A percentile compares a stretch with the other conserved stretches of the same genome.
Conservation (phyloP, 2,888 invertebrate genomes). For the Drosophila melanosoma region DNA sequence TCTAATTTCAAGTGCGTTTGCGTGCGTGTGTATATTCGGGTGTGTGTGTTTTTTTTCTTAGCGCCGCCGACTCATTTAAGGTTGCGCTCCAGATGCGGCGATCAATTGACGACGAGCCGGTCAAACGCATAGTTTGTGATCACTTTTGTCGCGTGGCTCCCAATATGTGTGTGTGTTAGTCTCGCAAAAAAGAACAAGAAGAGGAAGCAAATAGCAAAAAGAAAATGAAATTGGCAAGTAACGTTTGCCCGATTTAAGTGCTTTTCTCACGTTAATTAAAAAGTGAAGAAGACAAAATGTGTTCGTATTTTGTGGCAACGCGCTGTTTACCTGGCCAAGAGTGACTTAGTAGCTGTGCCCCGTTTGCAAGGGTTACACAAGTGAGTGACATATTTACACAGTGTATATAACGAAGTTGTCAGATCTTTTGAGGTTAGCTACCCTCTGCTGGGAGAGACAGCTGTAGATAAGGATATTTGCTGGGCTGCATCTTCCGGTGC, state of each 20-base stretch:
- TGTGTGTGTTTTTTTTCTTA: conserved; percentile 6
- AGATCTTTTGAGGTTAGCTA: conserved; percentile 45
- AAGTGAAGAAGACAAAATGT: conserved; percentile 16
- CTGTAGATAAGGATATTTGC: conserved; percentile 48
- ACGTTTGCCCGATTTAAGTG: conserved; percentile 5
- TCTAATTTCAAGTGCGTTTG: conserved; percentile 12
- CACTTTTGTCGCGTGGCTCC: conserved; percentile 11
- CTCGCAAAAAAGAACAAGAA: conserved; percentile 7
- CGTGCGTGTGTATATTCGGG: conserved; percentile 4
- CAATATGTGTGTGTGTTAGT: conserved; percentile 13
- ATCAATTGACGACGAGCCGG: conserved; percentile 56
- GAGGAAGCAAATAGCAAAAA: background rate
- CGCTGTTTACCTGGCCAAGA: conserved; percentile 17
- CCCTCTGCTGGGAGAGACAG: conserved; percentile 44
- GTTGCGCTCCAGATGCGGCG: conserved; percentile 14
- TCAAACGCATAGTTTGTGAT: conserved; percentile 48
- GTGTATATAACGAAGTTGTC: background rate
- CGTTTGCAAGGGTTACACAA: conserved; percentile 57
- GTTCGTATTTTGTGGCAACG: conserved; percentile 18
- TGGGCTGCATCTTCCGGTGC: conserved; percentile 65
- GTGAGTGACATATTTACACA: conserved; percentile 68
- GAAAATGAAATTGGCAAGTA: conserved; percentile 12
- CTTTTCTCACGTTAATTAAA: conserved; percentile 75
- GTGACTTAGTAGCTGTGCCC: conserved; percentile 1
- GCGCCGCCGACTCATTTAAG: conserved; percentile 23